phyloP scores from a whole-genome alignment of 2,888 invertebrate genomes.

The Agonum fuliginosum region DNA sequence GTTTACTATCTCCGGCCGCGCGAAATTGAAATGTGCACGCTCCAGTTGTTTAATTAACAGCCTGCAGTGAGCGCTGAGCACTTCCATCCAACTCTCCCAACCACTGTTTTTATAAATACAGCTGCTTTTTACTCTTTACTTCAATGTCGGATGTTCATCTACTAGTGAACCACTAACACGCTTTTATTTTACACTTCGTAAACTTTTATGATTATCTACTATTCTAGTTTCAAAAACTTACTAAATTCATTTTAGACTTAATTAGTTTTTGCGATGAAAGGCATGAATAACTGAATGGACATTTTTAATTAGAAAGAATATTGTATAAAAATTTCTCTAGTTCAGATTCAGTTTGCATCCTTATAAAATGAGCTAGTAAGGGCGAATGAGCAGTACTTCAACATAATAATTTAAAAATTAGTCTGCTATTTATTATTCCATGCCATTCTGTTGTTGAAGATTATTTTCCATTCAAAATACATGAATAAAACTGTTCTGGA shows the following conservation, averaged over 20 bases:
- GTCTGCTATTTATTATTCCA: no score
- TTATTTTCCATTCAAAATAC: no score
- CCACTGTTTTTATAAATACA: conserved; percentile 34
- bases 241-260: conserved; percentile 5
- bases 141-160: background rate
- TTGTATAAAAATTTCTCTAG: no score
- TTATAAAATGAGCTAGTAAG: no score
- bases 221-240: conserved; percentile 25
- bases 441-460: no score
- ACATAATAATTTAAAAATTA: no score
- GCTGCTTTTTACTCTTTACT: conserved; percentile 17
- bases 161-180: conserved; percentile 1
- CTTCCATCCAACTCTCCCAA: background rate
- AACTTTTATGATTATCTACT: conserved; percentile 24
- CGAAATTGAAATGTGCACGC: conserved; percentile 57
- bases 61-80: background rate
- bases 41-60: conserved; percentile 55
- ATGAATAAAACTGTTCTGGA: no score
- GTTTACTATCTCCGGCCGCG: conserved; percentile 56
- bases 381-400: no score
- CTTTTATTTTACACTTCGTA: conserved; percentile 32
- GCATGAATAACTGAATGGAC: background rate
- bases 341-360: no score
- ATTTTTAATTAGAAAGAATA: no score
- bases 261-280: conserved; percentile 4